These are phyloP conservation scores for Clepsis dumicolana DNA, from an alignment of 2,888 invertebrate species.

Conservation along the genomic window DNA sequence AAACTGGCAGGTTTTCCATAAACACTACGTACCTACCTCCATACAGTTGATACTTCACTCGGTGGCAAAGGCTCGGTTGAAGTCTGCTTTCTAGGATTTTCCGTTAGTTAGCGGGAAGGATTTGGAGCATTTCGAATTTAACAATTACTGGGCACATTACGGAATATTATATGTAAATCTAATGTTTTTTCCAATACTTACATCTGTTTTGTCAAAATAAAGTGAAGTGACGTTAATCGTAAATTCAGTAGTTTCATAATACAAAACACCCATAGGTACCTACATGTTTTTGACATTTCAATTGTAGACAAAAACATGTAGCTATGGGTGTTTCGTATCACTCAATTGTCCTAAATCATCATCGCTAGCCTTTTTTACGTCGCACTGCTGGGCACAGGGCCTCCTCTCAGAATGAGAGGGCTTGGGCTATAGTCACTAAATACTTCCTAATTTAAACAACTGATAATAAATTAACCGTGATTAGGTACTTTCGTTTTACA, in stretches of 20 bases:
- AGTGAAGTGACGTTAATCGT: neutral
- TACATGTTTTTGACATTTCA: neutral
- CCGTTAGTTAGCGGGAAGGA: neutral
- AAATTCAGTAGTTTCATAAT: too few relatives aligned
- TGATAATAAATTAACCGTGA: conserved; percentile 1
- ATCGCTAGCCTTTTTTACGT: too few relatives aligned
- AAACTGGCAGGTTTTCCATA: too few relatives aligned
- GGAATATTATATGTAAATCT: neutral
- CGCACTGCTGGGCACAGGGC: too few relatives aligned
- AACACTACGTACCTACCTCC: too few relatives aligned
- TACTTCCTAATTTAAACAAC: conserved; percentile 6
- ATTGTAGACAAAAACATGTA: too few relatives aligned
- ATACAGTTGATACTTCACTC: too few relatives aligned
- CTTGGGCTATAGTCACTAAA: too few relatives aligned
- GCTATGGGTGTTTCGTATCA: too few relatives aligned
- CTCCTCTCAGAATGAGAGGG: too few relatives aligned
- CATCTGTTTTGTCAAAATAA: neutral
- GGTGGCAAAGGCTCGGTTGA: too few relatives aligned
- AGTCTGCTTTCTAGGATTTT: too few relatives aligned
- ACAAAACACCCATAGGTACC: neutral
- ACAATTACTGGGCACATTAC: neutral
- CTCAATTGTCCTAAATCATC: conserved; percentile 2
- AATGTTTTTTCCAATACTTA: neutral
- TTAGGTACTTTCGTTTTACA: neutral
- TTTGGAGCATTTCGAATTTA: neutral